Base-by-base conservation (phyloP, 1,140 invertebrate species). In the Homarus americanus region DNA sequence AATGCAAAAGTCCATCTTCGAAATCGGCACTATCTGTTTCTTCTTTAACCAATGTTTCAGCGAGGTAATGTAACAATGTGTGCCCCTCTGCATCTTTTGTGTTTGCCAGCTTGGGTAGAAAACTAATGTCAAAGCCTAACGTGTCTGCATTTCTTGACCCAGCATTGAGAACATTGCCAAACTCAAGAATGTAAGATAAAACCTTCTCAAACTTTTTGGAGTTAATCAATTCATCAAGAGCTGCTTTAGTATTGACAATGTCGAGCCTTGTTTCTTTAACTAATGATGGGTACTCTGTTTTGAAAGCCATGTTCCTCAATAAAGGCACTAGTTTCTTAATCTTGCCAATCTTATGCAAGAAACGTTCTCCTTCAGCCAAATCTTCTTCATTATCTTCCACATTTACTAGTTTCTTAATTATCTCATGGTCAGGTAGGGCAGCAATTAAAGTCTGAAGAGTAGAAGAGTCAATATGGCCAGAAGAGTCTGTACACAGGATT, bases 111-210 rank as follows among this genome's bases (percentile, higher is more conserved):
- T 99, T 99, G 0, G 98, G 97, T 2, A 99, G 95, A 94, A 98
- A 99, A 94, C 96, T 98, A 86, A 99, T 98, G 94, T 99, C 98
- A 94, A 99, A 99, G 7, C 98, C 99, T 93, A 98, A 97, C 2
- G 98, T 98, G 93, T 98, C 97, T 12, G 97, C 98, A 94, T 99
- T 99, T 93, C 96, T 97, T 0, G 98, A 98, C 0, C 98, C 98
- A 3, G 97, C 96, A 94, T 99, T 99, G 96, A 99, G 97, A 93
- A 97, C 98, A 95, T 99, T 99, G 28, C 98, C 98, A 40, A 99
- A 95, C 15, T 99, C 94, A 0, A 99, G 95, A 88, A 99, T 96
- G 0, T 99, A 94, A 94, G 99, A 97, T 7, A 99, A 94, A 28
- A 99, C 96, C 93, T 96, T 97, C 0, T 96, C 96, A 94, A 99